Conservation (phyloP, 2,113 vertebrate species). For the Diphyllodes magnificus region DNA sequence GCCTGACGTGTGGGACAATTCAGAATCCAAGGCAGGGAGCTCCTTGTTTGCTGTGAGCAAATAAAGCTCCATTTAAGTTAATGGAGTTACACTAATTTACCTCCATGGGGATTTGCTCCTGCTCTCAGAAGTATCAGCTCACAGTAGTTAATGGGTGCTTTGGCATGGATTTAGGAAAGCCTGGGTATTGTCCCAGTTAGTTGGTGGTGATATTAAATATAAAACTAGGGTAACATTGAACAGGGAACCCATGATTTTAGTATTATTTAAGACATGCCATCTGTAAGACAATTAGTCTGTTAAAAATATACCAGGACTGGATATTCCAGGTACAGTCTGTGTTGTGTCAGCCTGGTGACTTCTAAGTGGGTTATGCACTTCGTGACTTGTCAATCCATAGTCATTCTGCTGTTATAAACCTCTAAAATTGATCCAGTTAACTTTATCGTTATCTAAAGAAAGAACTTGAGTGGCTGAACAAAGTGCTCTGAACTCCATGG, state of each 20-base stretch:
- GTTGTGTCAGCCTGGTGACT: conserved; percentile 12
- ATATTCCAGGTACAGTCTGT: neutral
- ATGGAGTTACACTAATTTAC: conserved; percentile 8
- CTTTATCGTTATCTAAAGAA: conserved; percentile 22
- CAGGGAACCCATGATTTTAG: neutral
- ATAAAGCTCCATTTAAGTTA: neutral
- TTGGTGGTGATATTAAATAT: neutral
- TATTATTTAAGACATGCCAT: neutral
- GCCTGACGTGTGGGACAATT: neutral
- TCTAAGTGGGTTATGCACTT: conserved; percentile 8
- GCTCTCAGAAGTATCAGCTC: neutral
- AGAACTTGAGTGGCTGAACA: conserved; percentile 5
- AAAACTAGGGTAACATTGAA: neutral
- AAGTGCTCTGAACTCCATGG: conserved; percentile 35
- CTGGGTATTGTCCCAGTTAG: neutral
- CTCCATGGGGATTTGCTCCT: neutral
- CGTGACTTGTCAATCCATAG: neutral
- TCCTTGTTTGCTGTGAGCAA: neutral
- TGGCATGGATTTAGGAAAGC: neutral
- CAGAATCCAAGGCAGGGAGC: neutral
- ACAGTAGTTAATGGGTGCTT: conserved; percentile 13
- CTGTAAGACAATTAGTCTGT: neutral
- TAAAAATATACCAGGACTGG: neutral
- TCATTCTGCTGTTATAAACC: neutral
- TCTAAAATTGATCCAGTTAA: conserved; percentile 30